Evolutionary conservation across 2,113 vertebrate genomes (phyloP).

Genomic region (Columba janthina): DNA sequence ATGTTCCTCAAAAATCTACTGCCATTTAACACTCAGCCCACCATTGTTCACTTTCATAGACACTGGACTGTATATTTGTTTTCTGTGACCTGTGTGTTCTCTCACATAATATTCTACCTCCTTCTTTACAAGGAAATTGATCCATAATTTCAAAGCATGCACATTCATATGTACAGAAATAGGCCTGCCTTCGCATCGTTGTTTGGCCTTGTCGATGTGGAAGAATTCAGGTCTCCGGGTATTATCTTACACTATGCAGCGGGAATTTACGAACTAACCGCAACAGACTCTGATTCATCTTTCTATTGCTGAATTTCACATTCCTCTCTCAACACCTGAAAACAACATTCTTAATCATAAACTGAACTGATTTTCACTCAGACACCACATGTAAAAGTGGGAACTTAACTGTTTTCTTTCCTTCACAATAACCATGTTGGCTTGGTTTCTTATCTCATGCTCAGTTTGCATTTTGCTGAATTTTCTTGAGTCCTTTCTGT

Average conservation of each 20-base stretch:
- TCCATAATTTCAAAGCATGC: neutral
- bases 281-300: slow-evolving; percentile 69
- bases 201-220: neutral
- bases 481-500: neutral
- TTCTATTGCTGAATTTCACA: slow-evolving; percentile 34
- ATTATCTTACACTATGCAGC: neutral
- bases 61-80: accelerated
- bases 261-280: slow-evolving; percentile 67
- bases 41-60: neutral
- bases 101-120: neutral
- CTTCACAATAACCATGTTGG: neutral
- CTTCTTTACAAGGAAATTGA: neutral
- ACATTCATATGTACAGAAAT: neutral
- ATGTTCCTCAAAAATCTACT: neutral
- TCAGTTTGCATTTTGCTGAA: neutral
- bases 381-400: neutral
- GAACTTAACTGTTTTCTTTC: slow-evolving; percentile 30
- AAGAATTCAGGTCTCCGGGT: neutral
- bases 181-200: neutral
- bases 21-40: neutral
- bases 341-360: slow-evolving; percentile 42
- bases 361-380: slow-evolving; percentile 1
- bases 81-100: neutral
- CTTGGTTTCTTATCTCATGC: slow-evolving; percentile 17
- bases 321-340: slow-evolving; percentile 64